Evolutionary conservation across 1,140 invertebrate genomes (phyloP), one percentile per base, ranked within the genome.

Genomic region (Sinella curviseta): DNA sequence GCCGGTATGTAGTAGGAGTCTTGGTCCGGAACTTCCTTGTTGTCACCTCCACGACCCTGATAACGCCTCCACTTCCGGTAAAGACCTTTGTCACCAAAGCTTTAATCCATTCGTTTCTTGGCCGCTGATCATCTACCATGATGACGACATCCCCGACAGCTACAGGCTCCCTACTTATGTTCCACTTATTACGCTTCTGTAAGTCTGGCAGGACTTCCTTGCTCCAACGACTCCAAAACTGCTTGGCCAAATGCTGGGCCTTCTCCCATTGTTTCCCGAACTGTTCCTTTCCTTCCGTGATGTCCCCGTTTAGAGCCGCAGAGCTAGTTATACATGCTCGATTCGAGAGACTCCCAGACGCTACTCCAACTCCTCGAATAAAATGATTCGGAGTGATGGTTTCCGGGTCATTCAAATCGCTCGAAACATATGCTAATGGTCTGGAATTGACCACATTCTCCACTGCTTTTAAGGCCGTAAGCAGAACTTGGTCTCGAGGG

Each of bases 401-500:
- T 39, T 3, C 33, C 39, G 4, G 8, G 3, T 75, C 28, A 30
- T 24, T 30, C 3, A 79, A 67, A 77, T 85, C 80, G 16, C 24
- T 48, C 1, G 76, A 80, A 3, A 82, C 76, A 74, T 84, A 82
- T 0, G 81, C 84, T 14, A 85, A 57, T 24, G 84, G 84, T 3
- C 65, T 3, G 31, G 3, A 4, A 33, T 70, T 70, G 8, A 70
- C 12, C 8, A 70, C 31, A 4, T 30, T 17, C 31, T 30, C 31
- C 26, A 33, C 65, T 33, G 26, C 65, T 33, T 30, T 26, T 24
- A 60, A 8, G 3, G 24, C 14, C 14, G 55, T 70, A 1, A 30
- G 12, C 2, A 70, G 14, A 14, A 8, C 31, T 17, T 12, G 26
- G 24, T 30, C 65, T 33, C 8, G 30, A 14, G 31, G 31, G 24